These are phyloP conservation scores for Reticulitermes lucifugus DNA, from an alignment of 2,888 invertebrate species.

Conservation along the genomic window DNA sequence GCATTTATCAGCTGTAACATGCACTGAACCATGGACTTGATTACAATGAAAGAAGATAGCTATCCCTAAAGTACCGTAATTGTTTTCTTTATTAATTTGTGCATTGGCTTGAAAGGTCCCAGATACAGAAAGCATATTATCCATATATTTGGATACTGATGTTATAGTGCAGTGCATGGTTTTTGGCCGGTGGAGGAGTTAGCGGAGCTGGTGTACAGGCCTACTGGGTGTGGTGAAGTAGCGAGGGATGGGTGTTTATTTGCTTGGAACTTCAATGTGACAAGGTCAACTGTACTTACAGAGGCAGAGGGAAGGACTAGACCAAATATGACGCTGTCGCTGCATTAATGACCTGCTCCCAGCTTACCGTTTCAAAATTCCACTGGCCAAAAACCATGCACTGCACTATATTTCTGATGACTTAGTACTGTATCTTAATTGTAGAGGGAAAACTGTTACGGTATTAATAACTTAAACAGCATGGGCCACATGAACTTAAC, in stretches of 20 bases:
- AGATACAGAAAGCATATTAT: slow-evolving; percentile 14
- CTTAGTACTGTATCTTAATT: not conserved
- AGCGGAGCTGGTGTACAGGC: no score
- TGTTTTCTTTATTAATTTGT: not conserved
- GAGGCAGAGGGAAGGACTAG: no score
- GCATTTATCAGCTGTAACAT: not conserved
- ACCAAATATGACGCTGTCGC: no score
- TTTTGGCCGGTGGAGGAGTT: no score
- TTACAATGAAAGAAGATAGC: not conserved
- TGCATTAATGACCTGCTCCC: no score
- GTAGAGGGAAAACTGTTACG: not conserved
- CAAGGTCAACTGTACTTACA: no score
- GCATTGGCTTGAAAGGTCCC: slow-evolving; percentile 5
- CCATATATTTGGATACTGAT: not conserved
- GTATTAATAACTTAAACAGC: not conserved
- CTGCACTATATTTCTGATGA: not conserved
- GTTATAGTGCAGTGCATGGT: no score
- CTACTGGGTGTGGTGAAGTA: no score
- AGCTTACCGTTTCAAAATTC: no score
- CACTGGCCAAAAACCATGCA: no score
- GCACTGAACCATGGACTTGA: not conserved
- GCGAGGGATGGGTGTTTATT: no score
- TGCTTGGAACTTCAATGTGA: no score
- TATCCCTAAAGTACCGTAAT: not conserved
- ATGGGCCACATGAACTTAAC: not conserved